These are phyloP conservation scores for Psophia crepitans DNA, from an alignment of 2,113 vertebrate species.

Conservation along the genomic window DNA sequence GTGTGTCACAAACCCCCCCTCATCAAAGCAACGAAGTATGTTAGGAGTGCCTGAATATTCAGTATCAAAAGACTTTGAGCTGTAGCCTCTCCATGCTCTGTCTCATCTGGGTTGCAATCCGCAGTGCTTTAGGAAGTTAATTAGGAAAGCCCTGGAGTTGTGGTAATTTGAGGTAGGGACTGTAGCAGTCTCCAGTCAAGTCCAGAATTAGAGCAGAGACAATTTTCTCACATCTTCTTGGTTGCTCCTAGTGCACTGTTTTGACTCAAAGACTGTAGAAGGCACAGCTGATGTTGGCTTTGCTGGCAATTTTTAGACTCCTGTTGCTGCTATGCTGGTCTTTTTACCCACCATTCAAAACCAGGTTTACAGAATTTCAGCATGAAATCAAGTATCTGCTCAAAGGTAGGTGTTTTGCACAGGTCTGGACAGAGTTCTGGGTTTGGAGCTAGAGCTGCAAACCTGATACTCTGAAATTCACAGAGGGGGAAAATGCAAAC, in stretches of 20 bases:
- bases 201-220: not conserved
- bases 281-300: not conserved
- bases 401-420: not conserved
- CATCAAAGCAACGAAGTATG: not conserved
- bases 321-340: not conserved
- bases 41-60: not conserved
- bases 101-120: not conserved
- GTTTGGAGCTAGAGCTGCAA: not conserved
- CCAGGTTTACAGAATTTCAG: not conserved
- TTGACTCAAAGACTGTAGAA: not conserved
- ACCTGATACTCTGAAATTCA: not conserved
- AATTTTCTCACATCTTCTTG: fast-evolving
- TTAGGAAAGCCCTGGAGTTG: not conserved
- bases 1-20: not conserved
- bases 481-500: not conserved
- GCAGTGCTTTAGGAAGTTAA: not conserved
- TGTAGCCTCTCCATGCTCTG: not conserved
- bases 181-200: not conserved
- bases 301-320: not conserved
- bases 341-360: not conserved
- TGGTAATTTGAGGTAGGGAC: not conserved
- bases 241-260: fast-evolving
- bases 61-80: not conserved
- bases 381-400: not conserved
- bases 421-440: not conserved